Evolutionary conservation across 2,113 vertebrate species (phyloP), one percentile per base, ranked within the genome.

Genomic region (Eublepharis macularius): DNA sequence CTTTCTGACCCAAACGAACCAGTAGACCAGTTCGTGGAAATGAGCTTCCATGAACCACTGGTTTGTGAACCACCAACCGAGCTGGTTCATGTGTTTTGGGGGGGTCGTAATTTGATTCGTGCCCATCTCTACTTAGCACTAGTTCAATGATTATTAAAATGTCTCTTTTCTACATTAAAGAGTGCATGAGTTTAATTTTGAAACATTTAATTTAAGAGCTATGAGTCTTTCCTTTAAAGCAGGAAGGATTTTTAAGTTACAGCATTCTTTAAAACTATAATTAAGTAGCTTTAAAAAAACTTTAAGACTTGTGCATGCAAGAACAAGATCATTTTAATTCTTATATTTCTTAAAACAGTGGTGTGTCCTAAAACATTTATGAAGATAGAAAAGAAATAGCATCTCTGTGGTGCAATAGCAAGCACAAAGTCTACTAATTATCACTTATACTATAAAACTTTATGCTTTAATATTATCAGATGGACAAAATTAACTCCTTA

Each of bases 131-230:
- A n/a, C n/a, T n/a, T n/a, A n/a, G n/a, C 79, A n/a, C 3, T 0
- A 65, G 17, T 2, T 60, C 82, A 87, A 81, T 75, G 12, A 9
- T 63, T 78, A 5, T 1, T 82, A 76, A 87, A 57, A 82, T 32
- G 73, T 4, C 19, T 34, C 2, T 0, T 0, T 41, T 1, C 54
- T 79, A 0, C 14, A 39, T 36, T 82, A 7, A 10, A 74, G 84
- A 41, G 5, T 65, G 12, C 26, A 47, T 43, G n/a, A 66, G 32
- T 88, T 90, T 84, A 72, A 83, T 73, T 49, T 24, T 51, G 68
- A 86, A 83, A 60, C 1, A 76, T 21, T 34, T 54, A 1, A 36
- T 43, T 70, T 86, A 80, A 19, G 1, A 82, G 32, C 5, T 83
- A n/a, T 88, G n/a, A 86, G 24, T 45, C 72, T 87, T 83, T 32